Conservation (phyloP, 2,888 invertebrate species). For the Perithous albicinctus region DNA sequence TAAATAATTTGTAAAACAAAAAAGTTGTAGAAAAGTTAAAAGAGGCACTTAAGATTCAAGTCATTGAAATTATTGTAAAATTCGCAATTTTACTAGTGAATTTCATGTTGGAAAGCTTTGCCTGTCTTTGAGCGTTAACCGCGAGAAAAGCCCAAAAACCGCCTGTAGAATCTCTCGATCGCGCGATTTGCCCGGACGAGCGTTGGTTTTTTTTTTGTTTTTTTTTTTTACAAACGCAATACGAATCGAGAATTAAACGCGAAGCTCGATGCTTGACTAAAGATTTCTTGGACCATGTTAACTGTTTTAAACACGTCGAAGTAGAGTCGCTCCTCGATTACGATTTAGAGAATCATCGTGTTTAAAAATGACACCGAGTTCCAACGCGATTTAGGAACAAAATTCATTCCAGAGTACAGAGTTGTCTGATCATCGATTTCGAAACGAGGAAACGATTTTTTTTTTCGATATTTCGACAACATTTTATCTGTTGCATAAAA, state of each 20-base stretch:
- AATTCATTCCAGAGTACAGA: too few relatives aligned
- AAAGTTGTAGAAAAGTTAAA: neutral
- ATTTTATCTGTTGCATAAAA: neutral
- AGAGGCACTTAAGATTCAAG: neutral
- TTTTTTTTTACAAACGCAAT: conserved; percentile 14
- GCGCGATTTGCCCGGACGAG: neutral
- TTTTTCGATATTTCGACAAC: neutral
- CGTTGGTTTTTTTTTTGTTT: conserved; percentile 22
- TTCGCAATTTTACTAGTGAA: neutral
- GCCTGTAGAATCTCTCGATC: conserved; percentile 10
- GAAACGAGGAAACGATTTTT: neutral
- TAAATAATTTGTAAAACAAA: neutral
- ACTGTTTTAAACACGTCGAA: conserved; percentile 18
- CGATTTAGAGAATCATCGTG: conserved; percentile 15
- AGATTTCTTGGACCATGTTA: conserved; percentile 32
- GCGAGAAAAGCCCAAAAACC: conserved; percentile 9
- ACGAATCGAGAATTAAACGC: conserved; percentile 17
- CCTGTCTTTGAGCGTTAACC: neutral
- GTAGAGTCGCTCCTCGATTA: conserved; percentile 19
- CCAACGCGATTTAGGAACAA: too few relatives aligned
- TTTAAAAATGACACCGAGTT: conserved; percentile 44
- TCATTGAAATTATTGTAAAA: neutral
- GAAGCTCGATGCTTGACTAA: conserved; percentile 35
- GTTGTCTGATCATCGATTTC: conserved; percentile 23
- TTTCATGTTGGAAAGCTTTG: conserved; percentile 6